These are phyloP conservation scores for Drosophila algonquin DNA, from an alignment of 2,888 invertebrate genomes.

Conservation along the genomic window DNA sequence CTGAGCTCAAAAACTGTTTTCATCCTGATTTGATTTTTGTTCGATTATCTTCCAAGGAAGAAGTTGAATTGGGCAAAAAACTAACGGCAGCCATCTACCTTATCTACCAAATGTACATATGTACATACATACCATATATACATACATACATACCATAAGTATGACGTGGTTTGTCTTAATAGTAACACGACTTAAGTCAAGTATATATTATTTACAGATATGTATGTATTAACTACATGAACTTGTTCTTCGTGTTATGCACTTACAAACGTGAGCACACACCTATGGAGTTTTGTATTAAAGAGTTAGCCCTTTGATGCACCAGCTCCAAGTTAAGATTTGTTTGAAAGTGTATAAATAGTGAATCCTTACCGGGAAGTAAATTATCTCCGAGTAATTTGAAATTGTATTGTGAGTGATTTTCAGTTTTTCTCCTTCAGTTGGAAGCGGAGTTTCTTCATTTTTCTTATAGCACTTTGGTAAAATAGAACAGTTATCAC, in stretches of 20 bases:
- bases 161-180: not conserved
- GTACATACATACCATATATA: no score
- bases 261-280: not conserved
- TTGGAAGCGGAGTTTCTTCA: constrained; percentile 32
- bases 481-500: not conserved
- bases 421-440: not conserved
- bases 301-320: no score
- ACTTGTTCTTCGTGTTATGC: no score
- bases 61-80: not conserved
- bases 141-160: no score
- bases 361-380: constrained; percentile 6
- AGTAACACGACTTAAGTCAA: not conserved
- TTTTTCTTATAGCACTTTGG: constrained; percentile 5
- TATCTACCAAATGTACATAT: no score
- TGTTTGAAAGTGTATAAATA: not conserved
- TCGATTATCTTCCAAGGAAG: not conserved
- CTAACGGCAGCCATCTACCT: no score
- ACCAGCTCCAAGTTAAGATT: no score
- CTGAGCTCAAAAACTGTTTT: not conserved
- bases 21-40: not conserved
- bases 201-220: no score
- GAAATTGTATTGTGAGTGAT: not conserved
- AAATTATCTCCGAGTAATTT: not conserved
- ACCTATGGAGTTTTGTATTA: no score
- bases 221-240: no score